phyloP scores from a whole-genome alignment of 2,888 invertebrate genomes.

The Sphaeridia pumilis region DNA sequence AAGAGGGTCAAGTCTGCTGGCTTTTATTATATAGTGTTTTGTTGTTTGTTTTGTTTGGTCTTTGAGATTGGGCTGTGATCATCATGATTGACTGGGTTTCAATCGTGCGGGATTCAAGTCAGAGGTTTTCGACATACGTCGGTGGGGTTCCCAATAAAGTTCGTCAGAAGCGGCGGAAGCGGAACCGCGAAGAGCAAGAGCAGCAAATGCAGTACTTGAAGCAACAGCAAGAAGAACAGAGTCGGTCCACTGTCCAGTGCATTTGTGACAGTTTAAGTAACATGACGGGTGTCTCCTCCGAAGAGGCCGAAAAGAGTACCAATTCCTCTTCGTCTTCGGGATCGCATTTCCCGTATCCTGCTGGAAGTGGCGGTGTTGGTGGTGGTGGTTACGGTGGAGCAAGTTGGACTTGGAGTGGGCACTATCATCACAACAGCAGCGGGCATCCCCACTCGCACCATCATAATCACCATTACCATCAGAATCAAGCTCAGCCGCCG shows the following conservation, averaged over 20 bases:
- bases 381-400: background rate
- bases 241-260: background rate
- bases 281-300: background rate
- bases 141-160: constrained; percentile 54
- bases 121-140: constrained; percentile 59
- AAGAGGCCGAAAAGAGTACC: constrained; percentile 3
- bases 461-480: constrained; percentile 1
- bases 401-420: background rate
- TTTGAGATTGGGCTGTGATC: background rate
- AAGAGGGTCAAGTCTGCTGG: no score
- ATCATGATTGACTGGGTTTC: constrained; percentile 66
- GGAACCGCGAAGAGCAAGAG: constrained; percentile 23
- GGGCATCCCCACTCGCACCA: background rate
- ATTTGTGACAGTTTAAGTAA: constrained; percentile 17
- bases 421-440: no score
- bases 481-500: constrained; percentile 1
- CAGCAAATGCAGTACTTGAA: constrained; percentile 13
- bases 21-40: no score
- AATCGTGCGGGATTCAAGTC: constrained; percentile 57
- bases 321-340: no score
- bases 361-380: background rate
- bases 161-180: constrained; percentile 46
- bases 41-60: no score
- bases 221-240: constrained; percentile 10
- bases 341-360: no score